These are phyloP conservation scores for Enteromius thamalakanensis DNA, from an alignment of 2,797 vertebrate species.

Conservation along the genomic window DNA sequence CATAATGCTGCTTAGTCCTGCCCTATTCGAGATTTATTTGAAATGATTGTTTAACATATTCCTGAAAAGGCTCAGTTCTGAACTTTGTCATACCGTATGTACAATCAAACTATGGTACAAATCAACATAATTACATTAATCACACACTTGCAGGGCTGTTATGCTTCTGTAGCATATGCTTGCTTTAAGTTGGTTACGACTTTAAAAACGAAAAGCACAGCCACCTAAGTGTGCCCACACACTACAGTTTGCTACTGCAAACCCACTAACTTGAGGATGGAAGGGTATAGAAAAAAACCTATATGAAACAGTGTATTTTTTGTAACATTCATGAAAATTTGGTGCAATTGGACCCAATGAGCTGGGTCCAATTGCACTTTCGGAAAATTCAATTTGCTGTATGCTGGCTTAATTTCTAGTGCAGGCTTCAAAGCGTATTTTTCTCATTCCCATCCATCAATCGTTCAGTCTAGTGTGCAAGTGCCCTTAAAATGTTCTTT, in stretches of 20 bases:
- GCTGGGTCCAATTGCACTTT: not conserved
- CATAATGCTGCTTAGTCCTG: conserved; percentile 40
- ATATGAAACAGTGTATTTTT: not conserved
- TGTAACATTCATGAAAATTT: not conserved
- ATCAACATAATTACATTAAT: not conserved
- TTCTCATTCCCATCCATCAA: not conserved
- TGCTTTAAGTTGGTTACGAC: not conserved
- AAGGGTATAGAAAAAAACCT: not conserved
- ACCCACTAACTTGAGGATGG: not conserved
- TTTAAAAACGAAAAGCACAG: not conserved
- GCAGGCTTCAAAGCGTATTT: not conserved
- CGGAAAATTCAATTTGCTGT: not conserved
- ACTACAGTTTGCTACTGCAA: not conserved
- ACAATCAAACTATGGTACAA: not conserved
- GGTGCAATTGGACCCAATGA: not conserved
- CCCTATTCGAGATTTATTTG: conserved; percentile 56
- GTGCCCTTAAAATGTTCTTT: conserved; percentile 2
- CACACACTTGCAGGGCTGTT: not conserved
- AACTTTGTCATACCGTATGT: not conserved
- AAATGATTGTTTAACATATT: not conserved
- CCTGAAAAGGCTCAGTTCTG: conserved; percentile 3
- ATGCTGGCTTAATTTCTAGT: not conserved
- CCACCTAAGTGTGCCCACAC: not conserved
- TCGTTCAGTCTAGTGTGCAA: not conserved
- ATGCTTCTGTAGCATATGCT: not conserved